Evolutionary conservation across 2,888 invertebrate genomes (phyloP).

Genomic region (Tipula vernalis): DNA sequence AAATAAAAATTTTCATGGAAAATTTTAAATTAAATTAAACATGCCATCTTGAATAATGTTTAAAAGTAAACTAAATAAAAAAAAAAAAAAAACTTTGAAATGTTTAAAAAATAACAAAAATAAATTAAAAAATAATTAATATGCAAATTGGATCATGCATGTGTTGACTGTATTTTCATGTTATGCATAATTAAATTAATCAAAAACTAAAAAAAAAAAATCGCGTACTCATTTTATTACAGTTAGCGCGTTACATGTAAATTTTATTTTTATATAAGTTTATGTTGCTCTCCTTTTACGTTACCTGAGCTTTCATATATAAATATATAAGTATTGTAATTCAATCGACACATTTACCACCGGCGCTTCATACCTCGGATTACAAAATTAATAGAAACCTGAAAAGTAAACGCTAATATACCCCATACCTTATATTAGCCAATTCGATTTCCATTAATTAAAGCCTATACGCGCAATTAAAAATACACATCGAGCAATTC

Average conservation of each 20-base stretch:
- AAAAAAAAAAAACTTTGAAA: background rate
- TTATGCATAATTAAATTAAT: slow-evolving; percentile 9
- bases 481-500: too few relatives aligned
- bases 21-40: slow-evolving; percentile 4
- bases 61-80: background rate
- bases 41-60: background rate
- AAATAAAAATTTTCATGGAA: background rate
- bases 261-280: background rate
- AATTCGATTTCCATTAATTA: too few relatives aligned
- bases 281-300: background rate
- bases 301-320: background rate
- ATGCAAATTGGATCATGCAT: slow-evolving; percentile 10
- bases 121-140: slow-evolving; percentile 9
- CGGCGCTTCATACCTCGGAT: too few relatives aligned
- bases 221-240: background rate
- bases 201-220: background rate
- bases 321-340: background rate
- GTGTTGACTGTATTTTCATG: slow-evolving; percentile 8
- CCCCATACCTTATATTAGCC: too few relatives aligned
- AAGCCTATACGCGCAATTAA: too few relatives aligned
- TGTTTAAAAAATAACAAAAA: background rate
- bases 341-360: background rate
- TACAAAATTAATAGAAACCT: too few relatives aligned
- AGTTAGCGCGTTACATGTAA: background rate
- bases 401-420: too few relatives aligned